Evolutionary conservation across 2,888 invertebrate species (phyloP), one percentile per base, ranked within the genome.

Genomic region (Rhagophthalmus giganteus): DNA sequence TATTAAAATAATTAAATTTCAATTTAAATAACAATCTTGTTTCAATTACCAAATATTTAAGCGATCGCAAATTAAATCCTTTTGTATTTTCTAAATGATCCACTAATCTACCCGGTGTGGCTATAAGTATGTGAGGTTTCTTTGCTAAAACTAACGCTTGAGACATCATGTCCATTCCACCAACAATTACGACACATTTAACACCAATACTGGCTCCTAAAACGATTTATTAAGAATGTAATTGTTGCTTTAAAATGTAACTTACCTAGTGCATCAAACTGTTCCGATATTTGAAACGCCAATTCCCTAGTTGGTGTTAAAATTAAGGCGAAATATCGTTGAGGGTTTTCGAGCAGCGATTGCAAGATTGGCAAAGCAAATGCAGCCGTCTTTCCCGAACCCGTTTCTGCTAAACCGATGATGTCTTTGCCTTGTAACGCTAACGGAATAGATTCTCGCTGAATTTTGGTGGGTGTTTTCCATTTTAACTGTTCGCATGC

Each of bases 61-160:
- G 77, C 1, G 91, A 84, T 62, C 88, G 86, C 16, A 97, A 76
- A 75, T 88, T 93, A 71, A 99, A 99, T 12, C 99, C 99, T 76
- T 97, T 99, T 0, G 98, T 96, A 69, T 98, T 97, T 73, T 97
- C 94, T 38, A 99, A 79, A 74, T 99, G 99, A 75, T 98, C 97
- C 0, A 97, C 87, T 33, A 98, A 77, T 57, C 98, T 79, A 4
- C 98, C 98, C 0, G 98, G 98, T 0, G 99, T 99, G 0, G 97
- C 97, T 28, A 99, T 92, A 54, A 99, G 84, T 61, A 99, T 87
- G 70, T 99, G 99, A 0, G 99, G 99, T 65, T 97, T 95, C 73
- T 95, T 97, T 1, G 94, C 93, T 35, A 99, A 76, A 64, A 87
- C 82, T 51, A 97, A 76, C 0, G 94, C 85, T 71, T 99, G 99